Percentiles rank a stretch among this genome's conserved stretches.
Conservation (phyloP, 2,113 vertebrate species). For the Cebus imitator region DNA sequence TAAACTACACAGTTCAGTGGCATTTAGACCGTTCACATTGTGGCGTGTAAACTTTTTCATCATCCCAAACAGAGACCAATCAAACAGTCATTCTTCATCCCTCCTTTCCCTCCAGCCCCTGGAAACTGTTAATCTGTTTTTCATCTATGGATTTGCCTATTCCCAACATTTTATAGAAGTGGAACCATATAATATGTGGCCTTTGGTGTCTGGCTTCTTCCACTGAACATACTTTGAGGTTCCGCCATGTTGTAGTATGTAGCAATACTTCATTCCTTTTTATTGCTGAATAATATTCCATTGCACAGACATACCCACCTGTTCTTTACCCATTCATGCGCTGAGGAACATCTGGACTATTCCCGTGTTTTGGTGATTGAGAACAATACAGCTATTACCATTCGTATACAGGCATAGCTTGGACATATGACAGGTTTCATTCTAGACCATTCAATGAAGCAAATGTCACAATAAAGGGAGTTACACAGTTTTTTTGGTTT, state of each 20-base stretch:
- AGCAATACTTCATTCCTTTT: neutral
- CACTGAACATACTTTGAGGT: accelerated
- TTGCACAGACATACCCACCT: accelerated
- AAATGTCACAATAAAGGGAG: neutral
- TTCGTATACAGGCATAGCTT: accelerated
- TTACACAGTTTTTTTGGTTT: neutral
- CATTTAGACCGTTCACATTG: neutral
- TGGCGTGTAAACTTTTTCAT: neutral
- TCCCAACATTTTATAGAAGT: too few relatives aligned
- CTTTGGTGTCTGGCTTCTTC: neutral
- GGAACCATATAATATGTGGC: too few relatives aligned
- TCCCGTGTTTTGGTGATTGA: neutral
- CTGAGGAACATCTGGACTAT: too few relatives aligned
- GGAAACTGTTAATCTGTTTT: neutral
- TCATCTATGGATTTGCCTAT: neutral
- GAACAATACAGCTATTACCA: accelerated
- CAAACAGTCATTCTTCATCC: neutral
- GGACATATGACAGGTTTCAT: too few relatives aligned
- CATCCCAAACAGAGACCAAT: neutral
- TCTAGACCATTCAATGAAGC: neutral
- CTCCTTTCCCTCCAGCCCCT: neutral
- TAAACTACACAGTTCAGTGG: neutral
- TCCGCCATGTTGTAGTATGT: accelerated
- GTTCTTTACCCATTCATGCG: accelerated
- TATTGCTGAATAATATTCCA: neutral